Evolutionary conservation across 2,888 invertebrate genomes (phyloP), one percentile per base, ranked within the genome.

Genomic region (Microctonus aethiopoides): DNA sequence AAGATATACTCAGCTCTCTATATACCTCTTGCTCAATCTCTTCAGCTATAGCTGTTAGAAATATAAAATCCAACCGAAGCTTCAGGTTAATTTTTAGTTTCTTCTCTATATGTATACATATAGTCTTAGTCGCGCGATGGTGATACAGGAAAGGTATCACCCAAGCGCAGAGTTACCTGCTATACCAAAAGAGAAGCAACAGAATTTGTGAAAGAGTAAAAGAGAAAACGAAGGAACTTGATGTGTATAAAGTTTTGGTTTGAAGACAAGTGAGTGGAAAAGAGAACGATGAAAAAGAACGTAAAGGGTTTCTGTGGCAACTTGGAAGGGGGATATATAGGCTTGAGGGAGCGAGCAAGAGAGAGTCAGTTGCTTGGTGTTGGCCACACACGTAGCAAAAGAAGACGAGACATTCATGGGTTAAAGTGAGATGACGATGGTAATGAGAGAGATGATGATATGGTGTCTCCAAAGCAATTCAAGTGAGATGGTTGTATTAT

Each of bases 361-460:
- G 39, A 67, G 62, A 68, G 71, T 64, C n/a, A n/a, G n/a, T n/a
- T n/a, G n/a, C n/a, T 57, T 72, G 72, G 75, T 74, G 75, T 75
- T 71, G 75, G 72, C 75, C 75, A 75, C 75, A 75, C 75, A 74
- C 75, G 75, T 75, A 72, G 75, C 70, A 51, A 63, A 73, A 61
- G 70, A 73, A 60, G 67, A 68, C 60, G 72, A 67, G 65, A 69
- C 68, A 59, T 56, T 69, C 61, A 54, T 56, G 67, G 51, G 67
- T 61, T 32, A 39, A 68, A 74, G 70, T 29, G 68, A 74, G 72
- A 32, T 46, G 34, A 52, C 46, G 60, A 61, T 22, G 51, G 26
- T 54, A 39, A 34, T 13, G 54, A 59, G 36, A 46, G 67, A 64
- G 65, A 67, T 63, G 54, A 39, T 51, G 62, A 67, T 11, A 34